A percentile compares a stretch with the other conserved stretches of the same genome.
Conservation (phyloP, 2,888 invertebrate genomes). For the Listrodromus nycthemerus region DNA sequence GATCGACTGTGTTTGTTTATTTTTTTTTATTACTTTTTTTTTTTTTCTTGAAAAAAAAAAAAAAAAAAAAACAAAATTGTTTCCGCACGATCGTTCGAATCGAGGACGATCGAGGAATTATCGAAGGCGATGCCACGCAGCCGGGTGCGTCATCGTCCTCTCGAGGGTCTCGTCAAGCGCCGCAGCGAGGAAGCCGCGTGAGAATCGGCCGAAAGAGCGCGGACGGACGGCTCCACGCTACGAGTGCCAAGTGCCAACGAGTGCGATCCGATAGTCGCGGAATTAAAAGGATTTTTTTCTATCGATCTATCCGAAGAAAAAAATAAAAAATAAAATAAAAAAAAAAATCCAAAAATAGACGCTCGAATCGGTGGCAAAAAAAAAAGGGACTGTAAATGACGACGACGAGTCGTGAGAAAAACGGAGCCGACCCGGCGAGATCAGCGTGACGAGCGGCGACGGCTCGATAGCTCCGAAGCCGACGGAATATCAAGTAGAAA, state of each 20-base stretch:
- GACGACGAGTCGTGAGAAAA: conserved; percentile 62
- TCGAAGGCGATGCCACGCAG: conserved; percentile 74
- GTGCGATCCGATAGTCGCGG: conserved; percentile 32
- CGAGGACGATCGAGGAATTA: neutral
- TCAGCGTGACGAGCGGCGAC: conserved; percentile 59
- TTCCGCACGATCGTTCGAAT: neutral
- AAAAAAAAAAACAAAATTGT: too few species aligned
- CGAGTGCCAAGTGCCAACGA: conserved; percentile 49
- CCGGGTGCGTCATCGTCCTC: conserved; percentile 71
- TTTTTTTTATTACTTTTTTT: neutral
- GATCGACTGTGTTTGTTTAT: neutral
- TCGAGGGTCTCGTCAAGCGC: conserved; percentile 48
- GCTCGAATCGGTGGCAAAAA: neutral
- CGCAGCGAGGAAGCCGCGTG: conserved; percentile 55
- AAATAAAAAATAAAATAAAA: conserved; percentile 4
- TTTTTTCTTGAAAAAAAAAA: neutral
- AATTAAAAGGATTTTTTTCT: conserved; percentile 25
- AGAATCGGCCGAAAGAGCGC: conserved; percentile 32
- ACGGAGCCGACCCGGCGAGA: conserved; percentile 58
- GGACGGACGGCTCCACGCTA: conserved; percentile 47
- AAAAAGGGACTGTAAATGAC: conserved; percentile 52
- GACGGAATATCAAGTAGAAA: conserved; percentile 12
- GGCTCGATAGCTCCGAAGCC: conserved; percentile 34
- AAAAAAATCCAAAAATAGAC: neutral
- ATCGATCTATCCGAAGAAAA: neutral